Evolutionary conservation across 2,888 invertebrate species (phyloP), one percentile per base, ranked within the genome.

Genomic region (Sphinx pinastri): DNA sequence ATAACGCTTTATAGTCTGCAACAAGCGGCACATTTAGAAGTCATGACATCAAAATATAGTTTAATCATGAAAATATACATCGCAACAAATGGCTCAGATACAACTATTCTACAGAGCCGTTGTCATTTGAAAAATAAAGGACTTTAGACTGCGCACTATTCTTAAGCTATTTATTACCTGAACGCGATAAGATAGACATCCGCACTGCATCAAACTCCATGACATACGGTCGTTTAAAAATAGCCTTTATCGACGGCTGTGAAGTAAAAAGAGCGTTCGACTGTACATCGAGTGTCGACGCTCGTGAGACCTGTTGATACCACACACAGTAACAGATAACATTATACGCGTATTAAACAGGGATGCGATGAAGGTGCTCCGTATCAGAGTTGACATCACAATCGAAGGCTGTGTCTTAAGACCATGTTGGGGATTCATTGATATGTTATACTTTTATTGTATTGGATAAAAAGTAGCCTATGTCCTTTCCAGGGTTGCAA

Each of bases 111-210:
- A 47, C 45, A 16, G 12, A 11, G 6, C 45, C 16, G 1, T 19
- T 12, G 19, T 63, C 16, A 14, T 49, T 49, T 19, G 13, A 12
- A 13, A 49, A 7, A 63, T 47, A 49, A 63, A 63, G 16, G 47
- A 63, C 19, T 63, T 63, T 19, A 63, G 11, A 63, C 63, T 47
- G 11, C 49, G 49, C 6, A 13, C 49, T 13, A 49, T 16, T 47
- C 38, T 59, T 60, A 7, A 49, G 49, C 49, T 19, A 54, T 68
- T 54, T 25, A 58, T 68, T 25, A 68, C 38, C 25, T 68, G 57
- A 38, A 54, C n/a, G 16, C 6, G 83, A 84, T 84, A 84, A 84
- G 85, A 84, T 84, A 80, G 83, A 82, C 80, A 78, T 79, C 77
- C 77, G 81, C 84, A 63, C 19, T 63, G 63, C 49, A 63, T 63